Evolutionary conservation across 2,113 vertebrate genomes (phyloP).

Genomic region (Strix uralensis): DNA sequence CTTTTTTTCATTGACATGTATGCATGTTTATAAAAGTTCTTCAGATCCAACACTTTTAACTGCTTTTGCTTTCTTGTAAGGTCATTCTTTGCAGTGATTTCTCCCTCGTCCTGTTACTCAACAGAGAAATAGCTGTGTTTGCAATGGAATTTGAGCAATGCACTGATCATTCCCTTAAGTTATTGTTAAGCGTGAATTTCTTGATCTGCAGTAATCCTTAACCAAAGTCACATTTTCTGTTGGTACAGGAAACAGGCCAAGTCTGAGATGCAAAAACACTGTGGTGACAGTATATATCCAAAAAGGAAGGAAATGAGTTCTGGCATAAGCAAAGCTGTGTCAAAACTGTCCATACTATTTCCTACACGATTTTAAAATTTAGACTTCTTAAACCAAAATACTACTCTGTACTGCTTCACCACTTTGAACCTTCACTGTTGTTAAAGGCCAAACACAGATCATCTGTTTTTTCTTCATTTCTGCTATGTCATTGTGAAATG

Average conservation of each 20-base stretch:
- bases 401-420: conserved; percentile 40
- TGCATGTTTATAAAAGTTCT: conserved; percentile 21
- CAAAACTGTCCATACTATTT: conserved; percentile 9
- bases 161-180: conserved; percentile 42
- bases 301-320: conserved; percentile 29
- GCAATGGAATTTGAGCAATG: conserved; percentile 52
- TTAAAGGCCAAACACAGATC: conserved; percentile 76
- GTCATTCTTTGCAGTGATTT: conserved; percentile 56
- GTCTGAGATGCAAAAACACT: conserved; percentile 42
- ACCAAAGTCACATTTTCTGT: conserved; percentile 38
- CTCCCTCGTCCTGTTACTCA: not conserved
- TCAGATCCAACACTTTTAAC: conserved; percentile 19
- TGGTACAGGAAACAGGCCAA: conserved; percentile 58
- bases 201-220: conserved; percentile 57
- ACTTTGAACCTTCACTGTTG: conserved; percentile 34
- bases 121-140: conserved; percentile 56
- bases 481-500: conserved; percentile 68
- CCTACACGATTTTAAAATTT: not conserved
- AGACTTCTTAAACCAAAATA: not conserved
- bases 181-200: conserved; percentile 9
- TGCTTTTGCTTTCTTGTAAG: conserved; percentile 53
- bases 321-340: conserved; percentile 37
- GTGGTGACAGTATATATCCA: conserved; percentile 25
- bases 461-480: conserved; percentile 67
- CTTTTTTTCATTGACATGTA: not conserved